Percentiles rank a stretch among this genome's conserved stretches.
Conservation (phyloP, 2,888 invertebrate genomes). For the Habroteleia sp. region DNA sequence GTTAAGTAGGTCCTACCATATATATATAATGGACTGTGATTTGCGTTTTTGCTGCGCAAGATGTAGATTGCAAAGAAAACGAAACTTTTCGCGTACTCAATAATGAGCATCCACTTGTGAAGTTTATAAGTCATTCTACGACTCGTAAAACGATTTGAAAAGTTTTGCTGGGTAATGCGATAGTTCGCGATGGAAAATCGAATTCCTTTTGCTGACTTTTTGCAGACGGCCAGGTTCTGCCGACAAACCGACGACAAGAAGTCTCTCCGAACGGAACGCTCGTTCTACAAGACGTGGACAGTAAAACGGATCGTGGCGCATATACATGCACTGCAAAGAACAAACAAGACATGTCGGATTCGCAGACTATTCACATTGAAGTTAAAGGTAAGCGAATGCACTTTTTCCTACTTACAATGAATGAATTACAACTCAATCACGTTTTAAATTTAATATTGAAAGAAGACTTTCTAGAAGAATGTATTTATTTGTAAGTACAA, state of each 20-base stretch:
- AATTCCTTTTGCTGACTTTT: conserved; percentile 58
- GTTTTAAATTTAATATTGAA: too few species aligned
- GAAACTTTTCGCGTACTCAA: conserved; percentile 36
- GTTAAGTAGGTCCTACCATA: too few species aligned
- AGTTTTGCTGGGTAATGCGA: conserved; percentile 48
- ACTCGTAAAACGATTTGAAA: conserved; percentile 62
- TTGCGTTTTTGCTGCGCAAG: conserved; percentile 17
- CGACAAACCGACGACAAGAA: conserved; percentile 92
- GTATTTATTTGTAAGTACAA: too few species aligned
- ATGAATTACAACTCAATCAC: too few species aligned
- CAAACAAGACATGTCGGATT: conserved; percentile 89
- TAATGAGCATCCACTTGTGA: conserved; percentile 57
- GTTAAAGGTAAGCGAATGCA: conserved; percentile 83
- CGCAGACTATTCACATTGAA: conserved; percentile 82
- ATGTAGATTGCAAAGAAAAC: conserved; percentile 52
- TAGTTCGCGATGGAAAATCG: conserved; percentile 50
- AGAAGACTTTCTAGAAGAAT: too few species aligned
- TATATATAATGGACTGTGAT: conserved; percentile 20
- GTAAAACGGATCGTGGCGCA: conserved; percentile 92
- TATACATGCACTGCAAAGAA: conserved; percentile 95
- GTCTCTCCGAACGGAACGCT: conserved; percentile 93
- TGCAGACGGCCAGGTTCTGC: conserved; percentile 91
- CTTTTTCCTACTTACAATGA: too few species aligned
- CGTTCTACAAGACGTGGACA: conserved; percentile 92
- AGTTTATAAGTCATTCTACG: conserved; percentile 55